Percentiles rank a stretch among this genome's conserved stretches.
phyloP scores from a whole-genome alignment of 1,140 invertebrate genomes.

The Apis laboriosa region DNA sequence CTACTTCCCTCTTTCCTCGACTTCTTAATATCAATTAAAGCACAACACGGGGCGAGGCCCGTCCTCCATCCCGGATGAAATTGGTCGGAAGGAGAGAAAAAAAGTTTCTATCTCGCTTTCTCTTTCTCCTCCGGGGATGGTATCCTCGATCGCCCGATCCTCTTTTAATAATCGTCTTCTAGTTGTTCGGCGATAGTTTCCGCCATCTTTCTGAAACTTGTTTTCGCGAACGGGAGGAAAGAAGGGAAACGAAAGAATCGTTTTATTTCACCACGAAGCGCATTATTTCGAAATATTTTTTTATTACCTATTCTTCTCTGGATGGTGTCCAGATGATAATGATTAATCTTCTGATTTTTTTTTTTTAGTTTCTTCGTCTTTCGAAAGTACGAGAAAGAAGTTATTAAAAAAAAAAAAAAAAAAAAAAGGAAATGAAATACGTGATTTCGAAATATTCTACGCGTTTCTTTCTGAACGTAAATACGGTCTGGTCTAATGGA shows the following conservation, averaged over 20 bases:
- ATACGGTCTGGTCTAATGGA: background rate
- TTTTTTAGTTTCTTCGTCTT: no score
- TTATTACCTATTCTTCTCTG: no score
- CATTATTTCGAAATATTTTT: no score
- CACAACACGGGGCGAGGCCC: background rate
- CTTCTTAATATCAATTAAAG: slow-evolving; percentile 38
- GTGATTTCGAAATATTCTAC: background rate
- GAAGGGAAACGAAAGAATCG: background rate
- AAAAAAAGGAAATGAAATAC: background rate
- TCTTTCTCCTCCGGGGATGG: background rate
- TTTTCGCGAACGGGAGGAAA: slow-evolving; percentile 43
- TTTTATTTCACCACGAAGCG: background rate
- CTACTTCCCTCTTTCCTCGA: slow-evolving; percentile 1
- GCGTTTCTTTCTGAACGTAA: background rate
- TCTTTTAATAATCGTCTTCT: slow-evolving; percentile 52
- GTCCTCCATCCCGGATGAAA: background rate
- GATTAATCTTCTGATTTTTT: no score
- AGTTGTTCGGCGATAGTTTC: background rate
- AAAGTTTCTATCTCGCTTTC: background rate
- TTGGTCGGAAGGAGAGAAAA: background rate
- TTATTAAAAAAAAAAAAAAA: no score
- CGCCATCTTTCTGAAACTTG: slow-evolving; percentile 47
- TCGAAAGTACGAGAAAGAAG: no score
- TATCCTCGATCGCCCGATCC: slow-evolving; percentile 39
- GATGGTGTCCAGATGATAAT: no score